Evolutionary conservation across 2,113 vertebrate genomes (phyloP), one percentile per base, ranked within the genome.

Genomic region (Laticauda laticaudata): DNA sequence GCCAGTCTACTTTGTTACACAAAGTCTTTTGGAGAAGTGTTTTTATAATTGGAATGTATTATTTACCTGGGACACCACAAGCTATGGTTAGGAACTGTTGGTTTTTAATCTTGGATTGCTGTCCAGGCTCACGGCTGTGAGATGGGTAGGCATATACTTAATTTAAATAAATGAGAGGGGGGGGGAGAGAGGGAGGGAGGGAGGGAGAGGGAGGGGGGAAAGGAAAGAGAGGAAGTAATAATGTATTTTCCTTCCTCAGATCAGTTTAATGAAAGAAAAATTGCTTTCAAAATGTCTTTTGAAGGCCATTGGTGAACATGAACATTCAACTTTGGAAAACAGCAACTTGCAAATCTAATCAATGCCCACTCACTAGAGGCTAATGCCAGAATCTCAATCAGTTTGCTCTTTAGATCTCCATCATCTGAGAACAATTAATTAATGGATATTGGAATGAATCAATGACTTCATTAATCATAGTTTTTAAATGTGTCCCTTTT

Each of bases 391-490:
- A 29, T 90, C 55, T 59, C 39, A 89, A 86, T 61, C 15, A 39
- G 2, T 57, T 86, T 93, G 69, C 11, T 90, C 43, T 45, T 90
- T 26, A 61, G 8, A 54, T 90, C 53, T 21, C 34, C 39, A 61
- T 39, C 29, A 1, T 11, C 29, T 14, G 69, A 59, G 90, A 93
- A 86, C 92, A 90, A 93, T 86, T 85, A 48, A 90, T 90, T 92
- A 90, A 86, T 53, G 88, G 88, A 90, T 90, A 20, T 53, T 86
- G 55, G 43, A 90, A 86, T 26, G 5, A 93, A 93, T 86, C 89
- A 90, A 93, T 93, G 43, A 18, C 6, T 90, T 53, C 75, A 93
- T 93, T 90, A 93, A 93, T 90, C 92, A 90, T 88, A 24, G 20
- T 59, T 93, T 61, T 86, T 59, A 89, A 87, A 48, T 1, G 18